Conservation (phyloP, 2,113 vertebrate species). For the Nothobranchius kuhntae region DNA sequence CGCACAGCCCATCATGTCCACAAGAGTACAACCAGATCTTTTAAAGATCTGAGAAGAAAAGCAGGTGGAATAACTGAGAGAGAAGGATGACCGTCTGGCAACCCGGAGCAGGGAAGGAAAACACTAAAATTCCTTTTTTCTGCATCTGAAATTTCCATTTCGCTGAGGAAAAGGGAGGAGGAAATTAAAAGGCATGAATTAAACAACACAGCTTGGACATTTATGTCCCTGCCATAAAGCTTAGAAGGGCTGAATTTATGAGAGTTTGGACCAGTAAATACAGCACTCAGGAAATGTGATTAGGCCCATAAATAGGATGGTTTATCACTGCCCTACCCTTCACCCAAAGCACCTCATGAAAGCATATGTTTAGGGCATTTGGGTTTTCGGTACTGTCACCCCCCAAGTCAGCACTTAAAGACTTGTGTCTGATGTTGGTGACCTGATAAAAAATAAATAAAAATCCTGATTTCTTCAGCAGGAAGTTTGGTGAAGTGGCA, state of each 20-base stretch:
- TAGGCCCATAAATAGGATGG: slow-evolving; percentile 69
- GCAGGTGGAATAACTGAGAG: slow-evolving; percentile 34
- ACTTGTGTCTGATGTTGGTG: background rate
- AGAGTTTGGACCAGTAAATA: slow-evolving; percentile 67
- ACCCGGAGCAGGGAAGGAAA: slow-evolving; percentile 28
- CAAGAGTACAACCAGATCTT: slow-evolving; percentile 24
- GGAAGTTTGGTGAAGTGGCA: no score
- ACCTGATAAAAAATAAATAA: background rate
- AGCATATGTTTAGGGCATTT: slow-evolving; percentile 52
- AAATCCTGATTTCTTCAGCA: no score
- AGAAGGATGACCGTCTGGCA: slow-evolving; percentile 12
- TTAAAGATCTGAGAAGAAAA: slow-evolving; percentile 29
- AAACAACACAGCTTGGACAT: slow-evolving; percentile 57
- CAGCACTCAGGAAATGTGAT: slow-evolving; percentile 77
- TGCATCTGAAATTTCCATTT: slow-evolving; percentile 70
- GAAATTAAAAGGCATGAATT: slow-evolving; percentile 71
- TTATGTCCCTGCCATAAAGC: slow-evolving; percentile 67
- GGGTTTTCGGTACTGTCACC: slow-evolving; percentile 15
- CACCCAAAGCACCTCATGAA: slow-evolving; percentile 55
- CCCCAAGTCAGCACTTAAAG: background rate
- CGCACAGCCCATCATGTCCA: slow-evolving; percentile 25
- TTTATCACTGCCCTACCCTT: slow-evolving; percentile 63
- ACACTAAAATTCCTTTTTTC: slow-evolving; percentile 48
- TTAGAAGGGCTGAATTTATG: slow-evolving; percentile 67
- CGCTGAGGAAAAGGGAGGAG: slow-evolving; percentile 62